Evolutionary conservation across 2,888 invertebrate genomes (phyloP), one percentile per base, ranked within the genome.

Genomic region (Thymelicus sylvestris): DNA sequence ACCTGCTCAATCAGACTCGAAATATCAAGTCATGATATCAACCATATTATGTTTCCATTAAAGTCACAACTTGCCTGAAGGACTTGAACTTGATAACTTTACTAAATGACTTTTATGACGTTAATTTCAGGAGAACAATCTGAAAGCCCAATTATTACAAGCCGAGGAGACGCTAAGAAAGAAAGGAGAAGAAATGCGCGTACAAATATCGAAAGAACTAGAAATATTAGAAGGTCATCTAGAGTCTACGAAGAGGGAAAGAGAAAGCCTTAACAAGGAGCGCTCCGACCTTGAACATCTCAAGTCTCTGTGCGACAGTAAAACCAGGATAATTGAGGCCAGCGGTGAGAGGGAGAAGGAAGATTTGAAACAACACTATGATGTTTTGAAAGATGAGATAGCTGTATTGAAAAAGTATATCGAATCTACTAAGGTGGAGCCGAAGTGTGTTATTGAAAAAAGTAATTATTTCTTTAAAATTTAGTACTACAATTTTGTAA

Each of bases 121-220:
- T 8, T 7, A 24, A 62, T 60, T 72, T 38, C 78, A 93, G 93
- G 93, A 93, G 79, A 80, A 85, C 13, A 85, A 77, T 48, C 67
- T 93, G 0, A 90, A 89, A 79, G 65, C 66, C 0, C 89, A 92
- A 69, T 68, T 91, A 1, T 74, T 78, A 2, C 85, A 89, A 76
- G 91, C 92, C 0, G 92, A 92, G 74, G 60, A 83, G 7, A 74
- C 82, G 0, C 76, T 93, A 2, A 80, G 77, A 8, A 78, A 79
- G 60, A 87, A 87, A 57, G 90, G 89, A 52, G 90, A 92, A 68
- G 90, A 90, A 0, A 87, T 93, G 89, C 83, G 87, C 10, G 38
- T 52, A 0, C 89, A 92, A 72, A 90, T 93, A 77, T 79, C 89
- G 0, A 79, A 78, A 19, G 93, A 93, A 74, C 81, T 93, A 2